Evolutionary conservation across 2,888 invertebrate species (phyloP), one percentile per base, ranked within the genome.

Genomic region (Drosophila diplacantha): DNA sequence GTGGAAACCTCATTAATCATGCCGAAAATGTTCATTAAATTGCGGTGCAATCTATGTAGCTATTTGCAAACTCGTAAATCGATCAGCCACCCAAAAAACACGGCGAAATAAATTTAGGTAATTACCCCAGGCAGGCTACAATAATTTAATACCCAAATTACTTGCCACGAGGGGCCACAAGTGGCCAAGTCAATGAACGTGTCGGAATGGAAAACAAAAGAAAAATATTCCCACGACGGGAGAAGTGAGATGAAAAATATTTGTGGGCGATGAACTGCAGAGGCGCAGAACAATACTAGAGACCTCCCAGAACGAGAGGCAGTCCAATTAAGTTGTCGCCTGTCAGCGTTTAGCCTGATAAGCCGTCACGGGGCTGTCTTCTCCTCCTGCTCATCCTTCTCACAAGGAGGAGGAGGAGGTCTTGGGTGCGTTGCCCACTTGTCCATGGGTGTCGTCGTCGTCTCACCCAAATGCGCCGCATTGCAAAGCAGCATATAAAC

Each of bases 1-100:
- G 66, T 52, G 67, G 62, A 69, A 68, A 62, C 55, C 49, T 64
- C 81, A 78, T 78, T 73, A 81, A 78, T 78, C 78, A 81, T 74
- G 16, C 50, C 63, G 65, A 35, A 67, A 63, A 78, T 72, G 68
- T 68, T 69, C 55, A 70, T 55, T 52, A 70, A 81, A 69, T 74
- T 72, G 55, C 66, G 49, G 58, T 53, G 63, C 64, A 78, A 44
- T 44, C 44, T 31, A 44, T 44, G 44, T 31, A 44, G 39, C 74
- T 49, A 61, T 77, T 81, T 75, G 70, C 73, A 67, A 55, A 63
- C 79, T 46, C 81, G 72, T 75, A 75, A 69, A 71, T 73, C 52
- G 54, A 56, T 73, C 69, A 50, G 43, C 56, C 37, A 63, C 32
- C 51, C 50, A 38, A 43, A 53, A 43, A 44, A 44, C 44, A 65